Conservation (phyloP, 2,888 invertebrate genomes). For the Drosophila birchii region DNA sequence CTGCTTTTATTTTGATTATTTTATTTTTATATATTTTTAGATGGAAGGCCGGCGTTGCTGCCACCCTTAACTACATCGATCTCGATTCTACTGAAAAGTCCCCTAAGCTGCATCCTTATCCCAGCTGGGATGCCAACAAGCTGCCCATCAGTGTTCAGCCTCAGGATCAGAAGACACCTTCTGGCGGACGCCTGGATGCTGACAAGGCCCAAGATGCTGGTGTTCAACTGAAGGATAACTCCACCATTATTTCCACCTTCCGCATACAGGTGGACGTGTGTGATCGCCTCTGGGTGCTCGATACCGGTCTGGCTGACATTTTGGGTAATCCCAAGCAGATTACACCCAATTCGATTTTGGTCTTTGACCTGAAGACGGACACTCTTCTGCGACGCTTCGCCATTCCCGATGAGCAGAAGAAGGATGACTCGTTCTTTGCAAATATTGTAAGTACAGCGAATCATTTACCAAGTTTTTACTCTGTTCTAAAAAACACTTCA, state of each 20-base stretch:
- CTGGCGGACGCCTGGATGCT: constrained; percentile 81
- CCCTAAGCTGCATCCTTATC: constrained; percentile 90
- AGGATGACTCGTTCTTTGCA: constrained; percentile 92
- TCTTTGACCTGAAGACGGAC: constrained; percentile 91
- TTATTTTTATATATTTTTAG: constrained; percentile 68
- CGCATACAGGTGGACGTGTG: constrained; percentile 90
- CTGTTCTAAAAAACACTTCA: not conserved
- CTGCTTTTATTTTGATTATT: not conserved
- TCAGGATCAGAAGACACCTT: constrained; percentile 68
- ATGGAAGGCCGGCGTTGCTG: constrained; percentile 90
- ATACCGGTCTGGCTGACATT: constrained; percentile 90
- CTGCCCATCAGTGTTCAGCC: constrained; percentile 87
- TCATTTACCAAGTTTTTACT: not conserved
- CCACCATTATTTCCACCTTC: constrained; percentile 90
- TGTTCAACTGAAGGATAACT: constrained; percentile 86
- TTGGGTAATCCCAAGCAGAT: constrained; percentile 88
- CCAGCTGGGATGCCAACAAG: constrained; percentile 91
- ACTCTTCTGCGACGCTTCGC: constrained; percentile 89
- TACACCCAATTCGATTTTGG: constrained; percentile 87
- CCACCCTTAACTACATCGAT: constrained; percentile 89
- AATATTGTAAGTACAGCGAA: constrained; percentile 88
- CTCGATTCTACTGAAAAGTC: constrained; percentile 87
- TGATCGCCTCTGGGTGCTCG: constrained; percentile 93
- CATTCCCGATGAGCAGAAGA: constrained; percentile 89
- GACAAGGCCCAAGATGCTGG: constrained; percentile 84